A percentile compares a stretch with the other conserved stretches of the same genome.
Conservation (phyloP, 2,888 invertebrate genomes). For the Cosmia pyralina region DNA sequence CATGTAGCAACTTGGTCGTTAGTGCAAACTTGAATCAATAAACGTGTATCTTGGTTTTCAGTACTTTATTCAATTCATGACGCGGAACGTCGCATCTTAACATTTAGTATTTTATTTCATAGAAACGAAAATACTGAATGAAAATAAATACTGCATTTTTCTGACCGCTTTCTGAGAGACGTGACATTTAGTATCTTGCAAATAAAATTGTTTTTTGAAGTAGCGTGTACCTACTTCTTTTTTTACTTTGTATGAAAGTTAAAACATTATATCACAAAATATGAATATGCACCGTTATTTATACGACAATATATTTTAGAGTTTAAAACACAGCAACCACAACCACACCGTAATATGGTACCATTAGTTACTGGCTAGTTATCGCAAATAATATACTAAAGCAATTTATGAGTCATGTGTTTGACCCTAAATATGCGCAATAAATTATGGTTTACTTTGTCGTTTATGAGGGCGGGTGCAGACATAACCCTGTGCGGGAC, state of each 20-base stretch:
- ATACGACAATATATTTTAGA: constrained; percentile 47
- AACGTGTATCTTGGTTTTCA: constrained; percentile 59
- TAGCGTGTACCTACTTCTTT: not conserved
- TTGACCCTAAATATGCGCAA: constrained; percentile 89
- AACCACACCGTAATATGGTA: constrained; percentile 61
- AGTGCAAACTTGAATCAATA: constrained; percentile 73
- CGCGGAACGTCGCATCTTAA: constrained; percentile 24
- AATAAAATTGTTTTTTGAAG: constrained; percentile 6
- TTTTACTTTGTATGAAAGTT: constrained; percentile 10
- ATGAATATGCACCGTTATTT: constrained; percentile 32
- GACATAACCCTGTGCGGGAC: constrained; percentile 84
- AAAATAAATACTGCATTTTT: constrained; percentile 39
- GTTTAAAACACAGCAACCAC: constrained; percentile 55
- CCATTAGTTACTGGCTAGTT: constrained; percentile 72
- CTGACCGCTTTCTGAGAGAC: constrained; percentile 13
- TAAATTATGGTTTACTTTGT: constrained; percentile 90
- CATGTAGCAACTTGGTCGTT: constrained; percentile 77
- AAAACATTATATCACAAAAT: constrained; percentile 13
- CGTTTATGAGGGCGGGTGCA: constrained; percentile 89
- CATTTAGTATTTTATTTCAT: constrained; percentile 28
- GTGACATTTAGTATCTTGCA: constrained; percentile 12
- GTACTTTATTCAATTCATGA: constrained; percentile 50
- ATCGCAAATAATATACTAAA: constrained; percentile 81
- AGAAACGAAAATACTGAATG: constrained; percentile 24
- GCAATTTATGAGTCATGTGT: constrained; percentile 85